A percentile compares a stretch with the other conserved stretches of the same genome.
Conservation (phyloP, 1,140 invertebrate genomes). For the Drosophila navojoa region DNA sequence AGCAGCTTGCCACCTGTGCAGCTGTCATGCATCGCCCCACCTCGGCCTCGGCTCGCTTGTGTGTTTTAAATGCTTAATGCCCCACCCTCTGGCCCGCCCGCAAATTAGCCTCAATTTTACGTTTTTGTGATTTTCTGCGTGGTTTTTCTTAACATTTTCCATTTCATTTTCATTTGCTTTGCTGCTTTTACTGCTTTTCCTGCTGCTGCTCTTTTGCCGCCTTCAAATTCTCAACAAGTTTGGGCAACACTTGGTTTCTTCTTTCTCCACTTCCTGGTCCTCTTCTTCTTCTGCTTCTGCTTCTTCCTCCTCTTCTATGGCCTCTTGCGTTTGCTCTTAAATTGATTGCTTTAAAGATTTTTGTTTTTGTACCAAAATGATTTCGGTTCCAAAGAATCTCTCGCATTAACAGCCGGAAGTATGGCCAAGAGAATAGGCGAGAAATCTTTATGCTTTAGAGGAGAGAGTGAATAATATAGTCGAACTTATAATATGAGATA, state of each 20-base stretch:
- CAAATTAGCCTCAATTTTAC: conserved; percentile 34
- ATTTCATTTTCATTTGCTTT: background rate
- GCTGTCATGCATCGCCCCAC: background rate
- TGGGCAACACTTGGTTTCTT: background rate
- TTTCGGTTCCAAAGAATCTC: too few relatives aligned
- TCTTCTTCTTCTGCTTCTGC: too few relatives aligned
- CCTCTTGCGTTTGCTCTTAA: background rate
- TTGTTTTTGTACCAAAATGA: too few relatives aligned
- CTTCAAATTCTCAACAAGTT: conserved; percentile 23
- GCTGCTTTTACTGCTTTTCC: background rate
- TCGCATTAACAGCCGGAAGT: too few relatives aligned
- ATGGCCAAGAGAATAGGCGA: too few relatives aligned
- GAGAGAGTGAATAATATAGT: too few relatives aligned
- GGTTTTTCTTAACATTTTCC: conserved; percentile 5
- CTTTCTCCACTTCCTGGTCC: too few relatives aligned
- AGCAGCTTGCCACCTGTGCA: conserved; percentile 34
- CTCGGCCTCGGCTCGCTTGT: background rate
- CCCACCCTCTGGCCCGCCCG: background rate
- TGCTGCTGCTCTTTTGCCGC: conserved; percentile 13
- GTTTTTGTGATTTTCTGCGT: conserved; percentile 28
- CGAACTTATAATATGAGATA: too few relatives aligned
- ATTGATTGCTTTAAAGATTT: conserved; percentile 12
- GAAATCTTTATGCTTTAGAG: too few relatives aligned
- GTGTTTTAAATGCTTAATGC: conserved; percentile 21
- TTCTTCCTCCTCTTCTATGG: too few relatives aligned